Conservation (phyloP, 2,797 vertebrate genomes). For the Onychomys torridus region DNA sequence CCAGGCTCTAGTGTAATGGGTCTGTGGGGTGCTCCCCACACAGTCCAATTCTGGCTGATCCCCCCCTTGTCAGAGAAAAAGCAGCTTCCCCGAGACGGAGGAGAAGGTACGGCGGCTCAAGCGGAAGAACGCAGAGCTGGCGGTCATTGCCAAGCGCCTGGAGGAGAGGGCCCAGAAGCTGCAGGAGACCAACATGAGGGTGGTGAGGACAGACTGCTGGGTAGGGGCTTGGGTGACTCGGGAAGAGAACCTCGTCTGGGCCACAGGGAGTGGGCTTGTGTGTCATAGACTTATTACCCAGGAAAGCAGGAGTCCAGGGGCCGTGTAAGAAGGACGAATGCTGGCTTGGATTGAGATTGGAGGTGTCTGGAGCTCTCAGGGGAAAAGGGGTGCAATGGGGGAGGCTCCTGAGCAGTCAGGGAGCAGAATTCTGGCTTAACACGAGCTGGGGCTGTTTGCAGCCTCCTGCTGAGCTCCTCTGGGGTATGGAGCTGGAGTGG, state of each 20-base stretch:
- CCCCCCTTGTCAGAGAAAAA: conserved; percentile 92
- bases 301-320: background rate
- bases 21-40: background rate
- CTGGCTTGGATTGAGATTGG: background rate
- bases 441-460: conserved; percentile 53
- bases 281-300: background rate
- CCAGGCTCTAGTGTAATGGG: background rate
- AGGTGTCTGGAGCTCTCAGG: background rate
- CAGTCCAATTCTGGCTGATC: conserved; percentile 67
- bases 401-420: conserved; percentile 28
- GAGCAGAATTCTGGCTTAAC: conserved; percentile 65
- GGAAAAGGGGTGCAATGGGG: background rate
- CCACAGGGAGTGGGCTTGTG: background rate
- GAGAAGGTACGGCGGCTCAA: conserved; percentile 98
- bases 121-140: conserved; percentile 97
- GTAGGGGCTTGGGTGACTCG: background rate
- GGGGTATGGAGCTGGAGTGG: conserved; percentile 62
- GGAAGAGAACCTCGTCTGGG: background rate
- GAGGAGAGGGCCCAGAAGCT: conserved; percentile 97
- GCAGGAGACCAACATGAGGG: conserved; percentile 98
- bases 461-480: conserved; percentile 74
- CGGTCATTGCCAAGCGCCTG: conserved; percentile 96
- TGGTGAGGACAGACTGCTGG: conserved; percentile 87
- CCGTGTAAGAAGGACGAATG: background rate
- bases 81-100: conserved; percentile 96